These are phyloP conservation scores for Typhlomys cinereus DNA, from an alignment of 2,113 vertebrate species.

Conservation along the genomic window DNA sequence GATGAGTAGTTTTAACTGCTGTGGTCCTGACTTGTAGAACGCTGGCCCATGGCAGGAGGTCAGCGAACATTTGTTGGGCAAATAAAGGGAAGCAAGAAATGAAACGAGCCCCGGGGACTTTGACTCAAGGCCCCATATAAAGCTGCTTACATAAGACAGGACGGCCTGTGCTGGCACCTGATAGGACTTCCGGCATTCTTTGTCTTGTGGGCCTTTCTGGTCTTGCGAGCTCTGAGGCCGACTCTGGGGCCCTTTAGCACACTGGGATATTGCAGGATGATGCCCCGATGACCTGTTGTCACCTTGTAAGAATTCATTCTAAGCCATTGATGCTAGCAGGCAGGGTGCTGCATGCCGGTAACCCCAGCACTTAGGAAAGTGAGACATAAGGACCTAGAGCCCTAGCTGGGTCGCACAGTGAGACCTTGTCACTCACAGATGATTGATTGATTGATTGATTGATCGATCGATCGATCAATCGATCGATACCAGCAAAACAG, in stretches of 20 bases:
- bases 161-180: not conserved
- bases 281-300: not conserved
- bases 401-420: too few species aligned
- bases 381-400: too few species aligned
- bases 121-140: not conserved
- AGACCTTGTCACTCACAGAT: too few species aligned
- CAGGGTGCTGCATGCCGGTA: too few species aligned
- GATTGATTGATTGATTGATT: too few species aligned
- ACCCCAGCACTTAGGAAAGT: too few species aligned
- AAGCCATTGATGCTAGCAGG: not conserved
- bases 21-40: not conserved
- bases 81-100: not conserved
- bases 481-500: not conserved
- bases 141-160: not conserved
- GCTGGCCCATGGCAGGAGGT: not conserved
- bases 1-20: not conserved
- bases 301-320: not conserved
- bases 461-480: too few species aligned
- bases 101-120: not conserved
- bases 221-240: not conserved
- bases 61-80: not conserved
- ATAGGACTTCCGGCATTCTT: not conserved
- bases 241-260: not conserved
- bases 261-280: not conserved
- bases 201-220: not conserved